Base-by-base conservation (phyloP, 2,113 vertebrate species). In the Petroica traversi region DNA sequence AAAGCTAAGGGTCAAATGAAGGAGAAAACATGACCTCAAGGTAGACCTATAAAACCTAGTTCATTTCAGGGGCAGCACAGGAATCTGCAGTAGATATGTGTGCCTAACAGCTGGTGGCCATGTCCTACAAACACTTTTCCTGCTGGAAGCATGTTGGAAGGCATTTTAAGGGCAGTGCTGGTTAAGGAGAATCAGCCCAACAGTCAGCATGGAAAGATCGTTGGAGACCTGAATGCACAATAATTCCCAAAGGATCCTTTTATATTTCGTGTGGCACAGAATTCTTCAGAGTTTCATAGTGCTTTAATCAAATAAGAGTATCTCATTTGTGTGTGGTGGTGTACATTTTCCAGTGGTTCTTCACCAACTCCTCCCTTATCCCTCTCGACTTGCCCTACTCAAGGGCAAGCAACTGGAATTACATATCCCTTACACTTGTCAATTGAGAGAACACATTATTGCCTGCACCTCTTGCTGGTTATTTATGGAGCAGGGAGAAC, bases 341-440 rank as follows among this genome's bases (percentile, higher is more conserved):
- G 33, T 55, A 13, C 6, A 9, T 52, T 93, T 77, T 55, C 40
- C 49, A 40, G 25, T 12, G 8, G 33, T 24, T 66, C 48, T n/a
- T 80, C 46, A 72, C 23, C 26, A 36, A 25, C 3, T 48, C 25
- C 29, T 91, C 55, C 87, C 57, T 83, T 83, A 67, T 49, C 52
- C 71, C 61, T 94, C 76, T 95, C 4, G 1, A 77, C 88, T 85
- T 93, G 52, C 90, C 96, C n/a, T 95, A 88, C 72, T 94, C 75
- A 92, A 90, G 92, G 80, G 79, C 82, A 97, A 97, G 90, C 58
- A 92, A 74, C 52, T 88, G 95, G 86, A 95, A 92, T 93, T 89
- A 71, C 72, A 76, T 78, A 94, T 93, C 67, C 81, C 85, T 92
- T 84, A 84, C 18, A 19, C 52, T 90, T 36, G 6, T 85, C 69